A percentile compares a stretch with the other conserved stretches of the same genome.
Evolutionary conservation across 1,140 invertebrate genomes (phyloP).

Genomic region (Ericerus pela): DNA sequence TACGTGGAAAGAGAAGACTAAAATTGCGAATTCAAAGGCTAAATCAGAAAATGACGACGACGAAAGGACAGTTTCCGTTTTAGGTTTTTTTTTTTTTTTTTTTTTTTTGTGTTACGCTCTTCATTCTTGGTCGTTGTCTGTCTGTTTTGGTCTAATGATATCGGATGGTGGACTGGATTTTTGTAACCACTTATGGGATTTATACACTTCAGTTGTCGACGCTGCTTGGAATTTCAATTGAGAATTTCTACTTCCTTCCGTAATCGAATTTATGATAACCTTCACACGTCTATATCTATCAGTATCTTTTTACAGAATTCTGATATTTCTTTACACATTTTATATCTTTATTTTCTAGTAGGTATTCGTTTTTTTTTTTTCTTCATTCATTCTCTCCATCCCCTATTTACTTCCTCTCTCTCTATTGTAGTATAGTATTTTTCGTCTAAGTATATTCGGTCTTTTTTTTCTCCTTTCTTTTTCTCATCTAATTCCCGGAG

Average conservation of each 20-base stretch:
- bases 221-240: not conserved
- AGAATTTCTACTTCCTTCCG: not conserved
- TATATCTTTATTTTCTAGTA: too few species aligned
- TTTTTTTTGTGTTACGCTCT: not conserved
- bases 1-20: not conserved
- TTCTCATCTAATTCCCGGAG: too few species aligned
- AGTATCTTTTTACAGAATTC: conserved; percentile 5
- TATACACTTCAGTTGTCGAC: conserved; percentile 4
- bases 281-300: conserved; percentile 8
- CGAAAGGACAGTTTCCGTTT: conserved; percentile 2
- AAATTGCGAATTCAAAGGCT: conserved; percentile 3
- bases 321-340: conserved; percentile 3
- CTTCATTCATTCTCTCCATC: too few species aligned
- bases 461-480: too few species aligned
- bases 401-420: too few species aligned
- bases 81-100: not conserved
- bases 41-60: conserved; percentile 8
- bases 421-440: too few species aligned
- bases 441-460: too few species aligned
- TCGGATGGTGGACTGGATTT: conserved; percentile 4
- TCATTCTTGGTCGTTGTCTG: not conserved
- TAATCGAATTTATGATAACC: conserved; percentile 8
- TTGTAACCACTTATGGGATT: conserved; percentile 6
- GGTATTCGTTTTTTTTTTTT: not conserved
- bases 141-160: conserved; percentile 1